A percentile compares a stretch with the other conserved stretches of the same genome.
These are phyloP conservation scores for Nymphicus hollandicus DNA, from an alignment of 2,113 vertebrate species.

Conservation along the genomic window DNA sequence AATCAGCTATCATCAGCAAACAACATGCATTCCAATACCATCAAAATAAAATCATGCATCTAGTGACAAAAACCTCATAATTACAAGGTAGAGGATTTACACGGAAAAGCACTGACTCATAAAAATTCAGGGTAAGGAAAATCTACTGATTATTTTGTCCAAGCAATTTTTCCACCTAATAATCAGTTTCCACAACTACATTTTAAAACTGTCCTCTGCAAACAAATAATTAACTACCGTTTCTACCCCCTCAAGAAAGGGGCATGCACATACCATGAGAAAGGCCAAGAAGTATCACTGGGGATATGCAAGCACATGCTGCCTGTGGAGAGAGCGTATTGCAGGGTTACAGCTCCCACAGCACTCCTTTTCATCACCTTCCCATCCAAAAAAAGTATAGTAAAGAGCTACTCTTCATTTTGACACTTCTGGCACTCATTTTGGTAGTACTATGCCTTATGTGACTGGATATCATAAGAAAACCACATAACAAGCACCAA, in stretches of 20 bases:
- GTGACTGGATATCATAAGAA: background rate
- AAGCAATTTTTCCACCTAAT: background rate
- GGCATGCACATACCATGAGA: background rate
- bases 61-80: background rate
- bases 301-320: background rate
- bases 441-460: background rate
- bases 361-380: background rate
- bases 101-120: background rate
- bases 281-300: background rate
- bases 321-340: background rate
- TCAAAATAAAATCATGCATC: background rate
- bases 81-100: background rate
- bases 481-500: background rate
- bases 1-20: background rate
- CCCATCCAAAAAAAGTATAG: background rate
- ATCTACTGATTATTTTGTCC: background rate
- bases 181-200: background rate
- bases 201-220: background rate
- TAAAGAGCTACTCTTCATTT: background rate
- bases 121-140: background rate
- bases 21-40: background rate
- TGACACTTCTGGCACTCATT: background rate
- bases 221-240: background rate
- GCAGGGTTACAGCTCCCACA: background rate
- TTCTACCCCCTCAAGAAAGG: background rate